A percentile compares a stretch with the other conserved stretches of the same genome.
These are phyloP conservation scores for Opisthograptis luteolata DNA, from an alignment of 2,888 invertebrate species.

Conservation along the genomic window DNA sequence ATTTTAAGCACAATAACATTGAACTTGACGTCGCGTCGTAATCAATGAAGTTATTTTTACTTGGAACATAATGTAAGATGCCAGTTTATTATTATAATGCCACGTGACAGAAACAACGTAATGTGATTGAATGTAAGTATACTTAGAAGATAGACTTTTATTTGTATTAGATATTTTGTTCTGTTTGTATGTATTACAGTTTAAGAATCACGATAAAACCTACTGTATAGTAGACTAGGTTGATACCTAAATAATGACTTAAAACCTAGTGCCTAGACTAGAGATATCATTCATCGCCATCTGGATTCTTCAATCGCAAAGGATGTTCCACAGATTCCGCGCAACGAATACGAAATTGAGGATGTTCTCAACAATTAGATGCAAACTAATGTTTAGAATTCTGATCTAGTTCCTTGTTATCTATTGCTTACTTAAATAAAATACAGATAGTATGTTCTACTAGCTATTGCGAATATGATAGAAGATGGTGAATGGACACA, in stretches of 20 bases:
- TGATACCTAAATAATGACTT: too few species aligned
- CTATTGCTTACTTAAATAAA: constrained; percentile 17
- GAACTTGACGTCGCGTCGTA: constrained; percentile 53
- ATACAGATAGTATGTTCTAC: not conserved
- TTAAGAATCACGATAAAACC: too few species aligned
- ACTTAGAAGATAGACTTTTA: too few species aligned
- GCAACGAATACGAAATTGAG: constrained; percentile 14
- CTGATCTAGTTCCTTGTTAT: constrained; percentile 24
- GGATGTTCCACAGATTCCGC: constrained; percentile 9
- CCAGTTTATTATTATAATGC: constrained; percentile 14
- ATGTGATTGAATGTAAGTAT: too few species aligned
- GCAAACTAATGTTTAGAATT: constrained; percentile 29
- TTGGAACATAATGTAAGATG: constrained; percentile 25
- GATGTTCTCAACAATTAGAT: constrained; percentile 13
- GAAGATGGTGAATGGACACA: too few species aligned
- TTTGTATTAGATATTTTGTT: too few species aligned
- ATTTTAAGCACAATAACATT: constrained; percentile 62
- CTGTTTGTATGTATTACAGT: too few species aligned
- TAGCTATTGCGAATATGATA: too few species aligned
- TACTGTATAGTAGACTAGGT: too few species aligned
- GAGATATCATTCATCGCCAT: not conserved
- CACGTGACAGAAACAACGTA: constrained; percentile 7
- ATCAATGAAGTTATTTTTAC: constrained; percentile 51
- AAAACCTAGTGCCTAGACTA: too few species aligned
- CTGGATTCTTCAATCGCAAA: not conserved